Conservation (phyloP, 2,797 vertebrate species). For the Gambelia wislizenii region DNA sequence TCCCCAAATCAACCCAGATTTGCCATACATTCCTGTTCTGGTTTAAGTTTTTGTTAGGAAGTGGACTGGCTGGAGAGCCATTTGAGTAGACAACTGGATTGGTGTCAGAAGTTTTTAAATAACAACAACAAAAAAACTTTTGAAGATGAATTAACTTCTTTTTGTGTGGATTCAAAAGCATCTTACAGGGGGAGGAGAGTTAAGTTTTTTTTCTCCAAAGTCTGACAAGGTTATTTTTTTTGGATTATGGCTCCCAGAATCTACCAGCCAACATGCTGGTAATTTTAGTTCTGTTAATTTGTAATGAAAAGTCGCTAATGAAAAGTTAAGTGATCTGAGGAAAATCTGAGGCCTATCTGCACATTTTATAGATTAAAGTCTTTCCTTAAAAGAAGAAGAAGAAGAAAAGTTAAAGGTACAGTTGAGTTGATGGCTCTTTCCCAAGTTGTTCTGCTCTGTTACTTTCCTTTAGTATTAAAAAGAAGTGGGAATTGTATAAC, state of each 20-base stretch:
- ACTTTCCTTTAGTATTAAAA: slow-evolving; percentile 1
- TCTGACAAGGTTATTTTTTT: too few relatives aligned
- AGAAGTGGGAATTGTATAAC: slow-evolving; percentile 16
- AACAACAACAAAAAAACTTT: neutral
- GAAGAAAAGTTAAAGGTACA: neutral
- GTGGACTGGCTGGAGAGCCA: too few relatives aligned
- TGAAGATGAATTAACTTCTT: neutral
- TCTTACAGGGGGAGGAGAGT: neutral
- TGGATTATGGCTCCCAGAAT: too few relatives aligned
- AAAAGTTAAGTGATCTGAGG: neutral
- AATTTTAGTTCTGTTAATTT: too few relatives aligned
- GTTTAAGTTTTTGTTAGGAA: neutral
- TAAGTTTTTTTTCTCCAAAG: neutral
- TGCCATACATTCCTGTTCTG: neutral
- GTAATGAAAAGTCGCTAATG: too few relatives aligned
- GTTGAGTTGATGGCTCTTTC: too few relatives aligned
- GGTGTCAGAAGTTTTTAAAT: neutral
- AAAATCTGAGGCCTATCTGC: neutral
- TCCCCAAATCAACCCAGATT: neutral
- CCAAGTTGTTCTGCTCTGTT: neutral
- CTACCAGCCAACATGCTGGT: too few relatives aligned
- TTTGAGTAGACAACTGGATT: neutral
- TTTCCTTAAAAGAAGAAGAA: neutral
- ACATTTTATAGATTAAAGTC: neutral
- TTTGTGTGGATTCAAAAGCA: neutral